phyloP scores from a whole-genome alignment of 2,113 vertebrate genomes.

The Xenopus tropicalis region DNA sequence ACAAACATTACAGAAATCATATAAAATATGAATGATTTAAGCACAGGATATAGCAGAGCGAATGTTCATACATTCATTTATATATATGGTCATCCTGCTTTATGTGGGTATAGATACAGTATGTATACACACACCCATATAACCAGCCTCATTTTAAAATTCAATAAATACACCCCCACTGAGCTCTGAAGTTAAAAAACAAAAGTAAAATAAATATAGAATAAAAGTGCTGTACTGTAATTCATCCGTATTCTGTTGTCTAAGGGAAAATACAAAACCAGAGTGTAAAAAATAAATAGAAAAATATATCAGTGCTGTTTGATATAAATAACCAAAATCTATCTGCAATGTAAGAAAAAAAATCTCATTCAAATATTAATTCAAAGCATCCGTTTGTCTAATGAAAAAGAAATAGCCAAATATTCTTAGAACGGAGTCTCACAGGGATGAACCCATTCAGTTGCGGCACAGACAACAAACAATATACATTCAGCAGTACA shows the following conservation, averaged over 20 bases:
- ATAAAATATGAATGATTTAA: too few species aligned
- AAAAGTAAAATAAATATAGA: constrained; percentile 47
- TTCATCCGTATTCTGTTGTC: constrained; percentile 63
- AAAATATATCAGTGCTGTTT: constrained; percentile 66
- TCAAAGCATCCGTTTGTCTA: neutral
- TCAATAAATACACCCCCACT: constrained; percentile 29
- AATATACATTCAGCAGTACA: too few species aligned
- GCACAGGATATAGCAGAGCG: neutral
- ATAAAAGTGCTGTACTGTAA: constrained; percentile 68
- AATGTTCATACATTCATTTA: neutral
- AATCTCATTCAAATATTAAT: neutral
- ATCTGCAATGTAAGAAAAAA: constrained; percentile 28
- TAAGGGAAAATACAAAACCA: constrained; percentile 58
- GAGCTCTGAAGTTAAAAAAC: constrained; percentile 54
- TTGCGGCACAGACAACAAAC: too few species aligned
- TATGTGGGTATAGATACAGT: neutral
- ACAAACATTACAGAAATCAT: too few species aligned
- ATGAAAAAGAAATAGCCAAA: too few species aligned
- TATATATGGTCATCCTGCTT: neutral
- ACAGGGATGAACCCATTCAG: too few species aligned
- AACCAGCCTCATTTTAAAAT: neutral
- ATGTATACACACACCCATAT: too few species aligned
- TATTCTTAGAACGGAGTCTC: too few species aligned
- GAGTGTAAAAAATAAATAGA: constrained; percentile 40
- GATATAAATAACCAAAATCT: constrained; percentile 63